Evolutionary conservation across 2,888 invertebrate genomes (phyloP), one percentile per base, ranked within the genome.

Genomic region (Pardosa pseudoannulata): DNA sequence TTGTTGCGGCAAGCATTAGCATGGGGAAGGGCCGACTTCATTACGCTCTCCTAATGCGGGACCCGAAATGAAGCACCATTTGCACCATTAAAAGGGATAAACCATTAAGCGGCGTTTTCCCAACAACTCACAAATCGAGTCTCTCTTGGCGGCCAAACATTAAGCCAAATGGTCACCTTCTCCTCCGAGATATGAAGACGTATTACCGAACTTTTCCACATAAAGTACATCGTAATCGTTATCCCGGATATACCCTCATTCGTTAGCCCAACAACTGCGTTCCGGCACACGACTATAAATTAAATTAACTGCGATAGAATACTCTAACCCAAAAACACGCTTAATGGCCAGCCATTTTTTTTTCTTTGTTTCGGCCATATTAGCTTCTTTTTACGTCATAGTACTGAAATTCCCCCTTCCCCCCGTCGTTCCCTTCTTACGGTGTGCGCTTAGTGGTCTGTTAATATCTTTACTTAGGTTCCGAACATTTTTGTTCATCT

Each of bases 181-280:
- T n/a, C 64, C 70, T 82, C 50, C 39, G 32, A 78, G 72, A 78
- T 83, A 83, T 83, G 78, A 83, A 83, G 83, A 83, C 56, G 28
- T 78, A 83, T 72, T 31, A 73, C 27, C 62, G n/a, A 50, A 56
- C 72, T 50, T 78, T 56, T 56, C 71, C 36, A 31, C 29, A 65
- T 78, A 78, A 83, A 83, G 83, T 83, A 83, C 78, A 31, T 73
- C 83, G 83, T 83, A 83, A 83, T 78, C 72, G 78, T 29, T n/a
- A n/a, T n/a, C n/a, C n/a, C n/a, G n/a, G n/a, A n/a, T n/a, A n/a
- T n/a, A 62, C 28, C n/a, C 68, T 71, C 65, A 71, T 82, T 76
- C 76, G 39, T 82, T 82, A 64, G 68, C 71, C 1, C 31, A 62
- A 73, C 50, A 56, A 32, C 50, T 28, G 31, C 65, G 29, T 41